Evolutionary conservation across 2,113 vertebrate species (phyloP), one percentile per base, ranked within the genome.

Genomic region (Nibea albiflora): DNA sequence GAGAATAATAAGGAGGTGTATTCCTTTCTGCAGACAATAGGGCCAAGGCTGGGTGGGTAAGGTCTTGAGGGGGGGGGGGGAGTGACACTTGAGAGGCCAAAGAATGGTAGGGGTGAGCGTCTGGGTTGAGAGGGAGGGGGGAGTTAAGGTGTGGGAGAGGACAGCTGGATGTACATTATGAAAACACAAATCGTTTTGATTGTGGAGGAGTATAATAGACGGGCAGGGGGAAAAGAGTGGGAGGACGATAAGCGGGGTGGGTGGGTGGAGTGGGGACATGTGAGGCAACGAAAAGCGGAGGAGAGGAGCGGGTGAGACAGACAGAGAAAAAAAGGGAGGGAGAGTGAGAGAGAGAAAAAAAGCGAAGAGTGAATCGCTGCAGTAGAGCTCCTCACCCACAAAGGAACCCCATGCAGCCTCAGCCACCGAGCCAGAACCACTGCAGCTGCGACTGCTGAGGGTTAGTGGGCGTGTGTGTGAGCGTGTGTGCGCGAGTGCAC

Each of bases 1-100:
- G 62, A 75, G 87, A 89, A 91, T 88, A 88, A 82, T 78, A 83
- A 85, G 57, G 62, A 66, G 74, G 72, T 78, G 84, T 85, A 17
- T 74, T 84, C 53, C 61, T 58, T 57, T 77, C 71, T 75, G 78
- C 83, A 92, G 76, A 91, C 89, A 91, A 89, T 86, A 46, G 85
- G 78, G 35, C 76, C 68, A 54, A 44, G 80, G 35, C 7, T 39
- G 35, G 72, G 67, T 83, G 73, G 63, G 73, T 60, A 76, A 76
- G 76, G 73, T 64, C 62, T 75, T 52, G 10, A n/a, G 12, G 35
- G 19, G 77, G 80, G 14, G 2, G 20, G n/a, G 77, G 77, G 16
- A 1, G 22, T 61, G 73, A 63, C 35, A 71, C 49, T 80, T 50
- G 61, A 58, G 64, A 75, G 68, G 31, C 57, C 5, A 2, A 22